Evolutionary conservation across 2,113 vertebrate species (phyloP).

Genomic region (Progne subis): DNA sequence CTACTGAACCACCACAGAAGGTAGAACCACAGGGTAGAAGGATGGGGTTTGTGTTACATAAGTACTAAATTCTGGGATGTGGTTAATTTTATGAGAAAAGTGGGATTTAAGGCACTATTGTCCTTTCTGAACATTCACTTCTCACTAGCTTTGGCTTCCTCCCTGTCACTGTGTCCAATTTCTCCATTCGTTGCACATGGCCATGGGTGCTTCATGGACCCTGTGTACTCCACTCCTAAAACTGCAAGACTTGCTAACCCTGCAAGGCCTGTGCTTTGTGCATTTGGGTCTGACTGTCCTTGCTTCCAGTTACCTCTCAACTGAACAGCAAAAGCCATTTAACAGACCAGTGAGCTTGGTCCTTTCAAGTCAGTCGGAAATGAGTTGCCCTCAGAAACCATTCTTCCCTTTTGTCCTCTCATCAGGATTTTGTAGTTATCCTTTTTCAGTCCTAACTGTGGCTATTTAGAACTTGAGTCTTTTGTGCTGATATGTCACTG

Average conservation of each 20-base stretch:
- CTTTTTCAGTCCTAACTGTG: slow-evolving; percentile 58
- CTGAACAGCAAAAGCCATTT: slow-evolving; percentile 45
- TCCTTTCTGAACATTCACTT: background rate
- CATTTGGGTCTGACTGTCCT: slow-evolving; percentile 2
- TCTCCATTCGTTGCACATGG: background rate
- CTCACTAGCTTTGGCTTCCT: background rate
- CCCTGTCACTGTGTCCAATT: background rate
- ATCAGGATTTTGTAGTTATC: slow-evolving; percentile 59
- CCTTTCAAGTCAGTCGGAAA: slow-evolving; percentile 60
- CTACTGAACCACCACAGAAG: background rate
- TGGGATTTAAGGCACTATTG: background rate
- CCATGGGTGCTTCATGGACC: background rate
- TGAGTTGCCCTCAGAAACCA: slow-evolving; percentile 40
- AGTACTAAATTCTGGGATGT: background rate
- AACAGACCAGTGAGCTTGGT: slow-evolving; percentile 40
- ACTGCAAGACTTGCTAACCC: background rate
- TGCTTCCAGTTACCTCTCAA: slow-evolving; percentile 17
- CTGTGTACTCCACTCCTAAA: background rate
- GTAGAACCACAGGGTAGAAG: background rate
- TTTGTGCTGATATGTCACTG: slow-evolving; percentile 60
- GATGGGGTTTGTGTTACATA: background rate
- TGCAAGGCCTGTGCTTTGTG: background rate
- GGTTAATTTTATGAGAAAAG: background rate
- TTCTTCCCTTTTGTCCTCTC: slow-evolving; percentile 62
- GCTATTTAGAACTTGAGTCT: slow-evolving; percentile 56